A percentile compares a stretch with the other conserved stretches of the same genome.
Conservation (phyloP, 2,888 invertebrate species). For the Drosophila lutescens region DNA sequence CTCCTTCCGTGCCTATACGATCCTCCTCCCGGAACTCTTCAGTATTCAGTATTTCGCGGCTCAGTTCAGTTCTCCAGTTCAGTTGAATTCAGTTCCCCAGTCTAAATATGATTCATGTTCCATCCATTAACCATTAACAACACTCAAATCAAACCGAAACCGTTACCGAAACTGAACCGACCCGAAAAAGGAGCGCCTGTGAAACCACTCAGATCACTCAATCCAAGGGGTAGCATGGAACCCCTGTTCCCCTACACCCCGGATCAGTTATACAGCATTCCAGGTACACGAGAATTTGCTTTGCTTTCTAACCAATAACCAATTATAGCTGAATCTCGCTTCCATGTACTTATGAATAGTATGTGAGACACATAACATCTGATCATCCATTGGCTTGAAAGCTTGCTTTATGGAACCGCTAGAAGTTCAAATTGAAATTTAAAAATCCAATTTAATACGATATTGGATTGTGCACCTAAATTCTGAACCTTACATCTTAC, state of each 20-base stretch:
- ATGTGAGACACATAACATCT: slow-evolving; percentile 6
- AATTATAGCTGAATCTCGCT: slow-evolving; percentile 30
- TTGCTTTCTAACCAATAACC: slow-evolving; percentile 32
- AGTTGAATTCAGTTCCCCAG: background rate
- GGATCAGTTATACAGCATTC: slow-evolving; percentile 85
- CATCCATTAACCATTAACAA: slow-evolving; percentile 22
- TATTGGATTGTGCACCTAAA: background rate
- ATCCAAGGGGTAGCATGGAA: slow-evolving; percentile 85
- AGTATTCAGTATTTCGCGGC: slow-evolving; percentile 2
- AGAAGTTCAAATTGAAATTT: background rate
- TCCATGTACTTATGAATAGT: slow-evolving; percentile 7
- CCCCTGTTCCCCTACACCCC: slow-evolving; percentile 84
- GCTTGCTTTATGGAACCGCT: slow-evolving; percentile 42
- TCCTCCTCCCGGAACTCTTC: background rate
- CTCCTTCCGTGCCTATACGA: background rate
- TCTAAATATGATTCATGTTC: slow-evolving; percentile 36
- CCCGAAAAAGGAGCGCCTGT: slow-evolving; percentile 83
- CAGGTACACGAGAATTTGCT: slow-evolving; percentile 82
- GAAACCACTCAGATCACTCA: slow-evolving; percentile 85
- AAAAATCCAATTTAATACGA: background rate
- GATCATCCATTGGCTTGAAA: slow-evolving; percentile 42
- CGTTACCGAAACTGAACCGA: slow-evolving; percentile 2
- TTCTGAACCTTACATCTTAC: too few species aligned
- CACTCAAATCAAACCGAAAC: slow-evolving; percentile 9
- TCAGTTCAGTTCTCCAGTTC: background rate